Conservation (phyloP, 2,797 vertebrate genomes). For the Acanthurus leucopareius region DNA sequence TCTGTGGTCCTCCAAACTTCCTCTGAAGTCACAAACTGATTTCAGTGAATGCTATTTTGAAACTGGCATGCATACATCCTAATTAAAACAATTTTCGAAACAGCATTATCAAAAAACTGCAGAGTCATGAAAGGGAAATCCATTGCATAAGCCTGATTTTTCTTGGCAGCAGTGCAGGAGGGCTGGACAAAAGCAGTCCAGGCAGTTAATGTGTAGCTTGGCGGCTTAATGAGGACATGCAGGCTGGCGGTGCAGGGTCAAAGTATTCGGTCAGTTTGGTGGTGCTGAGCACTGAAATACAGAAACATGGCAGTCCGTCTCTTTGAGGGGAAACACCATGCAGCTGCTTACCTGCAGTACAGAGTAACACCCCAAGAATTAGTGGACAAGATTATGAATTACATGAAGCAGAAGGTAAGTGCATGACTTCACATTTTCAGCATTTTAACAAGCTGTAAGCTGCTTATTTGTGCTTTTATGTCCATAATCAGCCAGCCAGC, state of each 20-base stretch:
- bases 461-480: too few relatives aligned
- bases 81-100: too few relatives aligned
- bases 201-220: constrained; percentile 23
- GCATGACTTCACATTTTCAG: neutral
- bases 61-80: too few relatives aligned
- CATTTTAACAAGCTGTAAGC: too few relatives aligned
- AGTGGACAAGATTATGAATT: constrained; percentile 55
- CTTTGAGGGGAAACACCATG: constrained; percentile 68
- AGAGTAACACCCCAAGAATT: constrained; percentile 62
- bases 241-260: neutral
- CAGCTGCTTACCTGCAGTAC: constrained; percentile 64
- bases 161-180: neutral
- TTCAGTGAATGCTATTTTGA: neutral
- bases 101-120: neutral
- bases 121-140: neutral
- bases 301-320: constrained; percentile 63
- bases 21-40: neutral
- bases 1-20: neutral
- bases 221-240: neutral
- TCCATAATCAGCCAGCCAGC: too few relatives aligned
- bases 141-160: neutral
- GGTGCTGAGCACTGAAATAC: neutral
- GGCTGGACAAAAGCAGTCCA: neutral
- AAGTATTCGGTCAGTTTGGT: neutral
- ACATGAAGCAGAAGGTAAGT: constrained; percentile 60